phyloP scores from a whole-genome alignment of 2,888 invertebrate species.

The Brachyptera putata region DNA sequence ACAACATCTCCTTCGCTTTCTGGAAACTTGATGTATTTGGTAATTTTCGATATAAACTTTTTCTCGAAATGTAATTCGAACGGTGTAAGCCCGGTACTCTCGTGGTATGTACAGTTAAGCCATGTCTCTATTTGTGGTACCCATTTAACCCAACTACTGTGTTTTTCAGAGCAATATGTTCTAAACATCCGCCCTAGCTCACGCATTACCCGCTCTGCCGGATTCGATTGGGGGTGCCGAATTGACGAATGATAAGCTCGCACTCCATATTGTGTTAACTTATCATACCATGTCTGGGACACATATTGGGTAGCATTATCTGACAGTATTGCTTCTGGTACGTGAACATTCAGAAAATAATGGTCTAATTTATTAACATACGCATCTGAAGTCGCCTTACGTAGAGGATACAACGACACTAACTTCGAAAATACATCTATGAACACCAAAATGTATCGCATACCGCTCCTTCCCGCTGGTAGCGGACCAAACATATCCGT shows the following conservation, averaged over 20 bases:
- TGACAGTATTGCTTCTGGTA: not conserved
- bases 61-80: not conserved
- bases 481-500: not conserved
- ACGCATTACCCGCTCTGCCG: conserved; percentile 1
- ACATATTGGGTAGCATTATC: not conserved
- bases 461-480: not conserved
- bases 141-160: not conserved
- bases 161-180: not conserved
- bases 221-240: not conserved
- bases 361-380: not conserved
- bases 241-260: not conserved
- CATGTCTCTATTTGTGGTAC: not conserved
- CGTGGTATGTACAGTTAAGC: not conserved
- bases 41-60: too few species aligned
- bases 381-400: conserved; percentile 9
- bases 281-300: not conserved
- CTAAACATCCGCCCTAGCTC: not conserved
- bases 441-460: too few species aligned
- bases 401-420: not conserved
- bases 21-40: too few species aligned
- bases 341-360: not conserved
- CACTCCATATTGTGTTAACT: not conserved
- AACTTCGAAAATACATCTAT: not conserved
- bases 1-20: too few species aligned
- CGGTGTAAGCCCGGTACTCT: not conserved